These are phyloP conservation scores for Chirona hameri DNA, from an alignment of 2,888 invertebrate species.

Conservation along the genomic window DNA sequence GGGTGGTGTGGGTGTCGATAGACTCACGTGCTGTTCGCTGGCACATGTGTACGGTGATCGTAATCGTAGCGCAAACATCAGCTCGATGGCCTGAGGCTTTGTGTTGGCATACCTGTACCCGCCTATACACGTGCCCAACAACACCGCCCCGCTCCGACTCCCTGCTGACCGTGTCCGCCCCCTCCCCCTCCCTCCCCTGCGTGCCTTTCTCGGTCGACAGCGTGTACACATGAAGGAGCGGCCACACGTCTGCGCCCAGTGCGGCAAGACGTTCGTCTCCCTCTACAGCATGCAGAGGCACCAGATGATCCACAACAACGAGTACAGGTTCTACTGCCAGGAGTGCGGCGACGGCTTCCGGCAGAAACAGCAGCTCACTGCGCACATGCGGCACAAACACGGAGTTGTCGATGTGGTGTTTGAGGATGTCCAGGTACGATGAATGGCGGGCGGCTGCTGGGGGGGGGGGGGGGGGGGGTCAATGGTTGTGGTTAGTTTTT, in stretches of 20 bases:
- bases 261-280: conserved; percentile 13
- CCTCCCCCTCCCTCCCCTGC: too few relatives aligned
- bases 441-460: too few relatives aligned
- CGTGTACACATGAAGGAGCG: conserved; percentile 29
- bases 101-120: too few relatives aligned
- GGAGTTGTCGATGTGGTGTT: conserved; percentile 13
- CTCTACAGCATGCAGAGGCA: conserved; percentile 13
- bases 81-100: too few relatives aligned
- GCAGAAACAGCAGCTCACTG: conserved; percentile 26
- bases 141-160: not conserved
- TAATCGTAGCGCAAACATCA: too few relatives aligned
- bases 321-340: conserved; percentile 30
- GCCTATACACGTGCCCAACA: too few relatives aligned
- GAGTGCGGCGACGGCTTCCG: conserved; percentile 30
- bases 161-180: not conserved
- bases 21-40: too few relatives aligned
- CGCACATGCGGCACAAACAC: conserved; percentile 27
- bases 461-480: too few relatives aligned
- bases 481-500: too few relatives aligned
- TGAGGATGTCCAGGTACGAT: conserved; percentile 1
- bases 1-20: too few relatives aligned
- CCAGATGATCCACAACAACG: conserved; percentile 31
- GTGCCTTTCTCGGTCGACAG: not conserved
- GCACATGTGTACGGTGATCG: too few relatives aligned
- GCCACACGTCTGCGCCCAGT: conserved; percentile 2